Percentiles rank a stretch among this genome's conserved stretches.
Evolutionary conservation across 2,113 vertebrate species (phyloP).

Genomic region (Cairina moschata): DNA sequence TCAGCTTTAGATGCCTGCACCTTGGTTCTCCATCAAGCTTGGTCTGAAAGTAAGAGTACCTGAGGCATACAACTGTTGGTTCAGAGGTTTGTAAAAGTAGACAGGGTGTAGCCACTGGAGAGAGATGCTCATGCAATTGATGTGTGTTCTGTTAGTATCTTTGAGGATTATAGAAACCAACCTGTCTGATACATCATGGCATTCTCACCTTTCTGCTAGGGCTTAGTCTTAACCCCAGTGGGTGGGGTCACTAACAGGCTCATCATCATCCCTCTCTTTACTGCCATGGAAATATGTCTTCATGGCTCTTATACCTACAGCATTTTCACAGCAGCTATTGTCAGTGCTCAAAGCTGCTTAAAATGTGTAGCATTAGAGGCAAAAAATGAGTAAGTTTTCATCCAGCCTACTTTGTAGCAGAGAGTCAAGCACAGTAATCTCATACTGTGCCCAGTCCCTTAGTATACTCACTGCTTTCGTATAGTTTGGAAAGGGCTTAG

Average conservation of each 20-base stretch:
- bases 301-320: not conserved
- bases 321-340: not conserved
- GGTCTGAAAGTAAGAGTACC: constrained; percentile 46
- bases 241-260: constrained; percentile 26
- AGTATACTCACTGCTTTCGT: not conserved
- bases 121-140: constrained; percentile 22
- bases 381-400: not conserved
- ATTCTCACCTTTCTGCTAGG: not conserved
- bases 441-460: not conserved
- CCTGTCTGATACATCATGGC: not conserved
- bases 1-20: not conserved
- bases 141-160: constrained; percentile 40
- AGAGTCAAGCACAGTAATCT: not conserved
- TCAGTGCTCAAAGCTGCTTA: not conserved
- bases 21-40: not conserved
- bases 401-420: not conserved
- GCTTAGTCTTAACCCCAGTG: not conserved
- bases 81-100: constrained; percentile 36
- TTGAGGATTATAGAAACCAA: constrained; percentile 49
- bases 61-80: not conserved
- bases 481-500: not conserved
- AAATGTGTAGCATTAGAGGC: not conserved
- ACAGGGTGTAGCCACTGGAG: constrained; percentile 45
- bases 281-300: not conserved
- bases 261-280: not conserved